Evolutionary conservation across 2,888 invertebrate species (phyloP), one percentile per base, ranked within the genome.

Genomic region (Apocheima hispidaria): DNA sequence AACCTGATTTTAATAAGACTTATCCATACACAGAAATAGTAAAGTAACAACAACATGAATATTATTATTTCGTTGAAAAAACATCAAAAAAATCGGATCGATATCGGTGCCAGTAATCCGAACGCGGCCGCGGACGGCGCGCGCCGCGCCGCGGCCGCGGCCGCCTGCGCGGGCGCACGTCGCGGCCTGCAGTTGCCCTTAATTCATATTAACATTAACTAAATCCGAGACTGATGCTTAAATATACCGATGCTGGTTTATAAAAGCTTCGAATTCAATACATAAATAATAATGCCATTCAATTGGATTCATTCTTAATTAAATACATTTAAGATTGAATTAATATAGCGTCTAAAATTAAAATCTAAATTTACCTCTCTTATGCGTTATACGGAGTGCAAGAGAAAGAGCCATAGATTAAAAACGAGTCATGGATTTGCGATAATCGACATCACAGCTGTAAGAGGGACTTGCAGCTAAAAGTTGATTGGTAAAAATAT

Each of bases 1-100:
- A 86, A 90, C 90, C 84, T 90, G 92, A 92, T 92, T 92, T 87
- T 87, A 87, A 86, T 88, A 88, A 88, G 84, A 87, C 85, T 87
- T 90, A 87, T 85, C 81, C 80, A 79, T 82, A 88, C 79, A 86
- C 80, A 87, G 85, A 84, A 81, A 88, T 88, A 87, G 83, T 87
- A 87, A 85, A 87, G 76, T 88, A 86, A 46, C 79, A 83, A 87
- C 83, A 88, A 84, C 82, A 84, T 90, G 90, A 88, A 90, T 61
- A 56, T 56, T 60, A 55, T 61, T 83, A 90, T 86, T 82, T 79
- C 90, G 83, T 88, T 90, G 89, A 92, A 92, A 92, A 92, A 88
- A 88, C 83, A 86, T 91, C 90, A 88, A 91, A 92, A 91, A 92
- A 85, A 83, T 80, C 78, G 84, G 82, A 87, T 84, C 83, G 7